phyloP scores from a whole-genome alignment of 2,888 invertebrate species.

The Agrilus biguttatus region DNA sequence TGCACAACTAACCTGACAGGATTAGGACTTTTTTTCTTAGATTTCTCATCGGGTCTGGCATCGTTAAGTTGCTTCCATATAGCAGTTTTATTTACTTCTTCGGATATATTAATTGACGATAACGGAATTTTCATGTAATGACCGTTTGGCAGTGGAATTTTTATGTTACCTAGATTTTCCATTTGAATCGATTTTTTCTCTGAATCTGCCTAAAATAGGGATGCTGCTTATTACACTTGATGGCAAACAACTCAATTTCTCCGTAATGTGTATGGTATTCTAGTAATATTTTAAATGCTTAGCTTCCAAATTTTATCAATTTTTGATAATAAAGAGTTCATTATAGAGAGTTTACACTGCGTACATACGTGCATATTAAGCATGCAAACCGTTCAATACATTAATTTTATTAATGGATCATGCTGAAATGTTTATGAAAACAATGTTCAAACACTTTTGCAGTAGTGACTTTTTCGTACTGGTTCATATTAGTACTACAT shows the following conservation, averaged over 20 bases:
- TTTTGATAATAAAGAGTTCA: no score
- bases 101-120: conserved; percentile 76
- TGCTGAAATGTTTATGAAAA: no score
- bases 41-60: conserved; percentile 36
- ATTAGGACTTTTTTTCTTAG: conserved; percentile 25
- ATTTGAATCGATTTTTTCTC: conserved; percentile 6
- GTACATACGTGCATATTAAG: no score
- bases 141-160: conserved; percentile 77
- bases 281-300: no score
- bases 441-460: no score
- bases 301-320: no score
- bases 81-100: conserved; percentile 85
- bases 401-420: no score
- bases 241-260: background rate
- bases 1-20: conserved; percentile 17
- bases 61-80: conserved; percentile 89
- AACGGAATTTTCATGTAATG: conserved; percentile 82
- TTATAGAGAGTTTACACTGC: no score
- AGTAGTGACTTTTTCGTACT: no score
- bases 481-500: no score
- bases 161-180: conserved; percentile 46
- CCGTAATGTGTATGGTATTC: background rate
- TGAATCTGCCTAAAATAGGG: background rate
- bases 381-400: no score
- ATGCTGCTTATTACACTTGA: background rate